A percentile compares a stretch with the other conserved stretches of the same genome.
Conservation (phyloP, 2,113 vertebrate species). For the Oostethus manadensis region DNA sequence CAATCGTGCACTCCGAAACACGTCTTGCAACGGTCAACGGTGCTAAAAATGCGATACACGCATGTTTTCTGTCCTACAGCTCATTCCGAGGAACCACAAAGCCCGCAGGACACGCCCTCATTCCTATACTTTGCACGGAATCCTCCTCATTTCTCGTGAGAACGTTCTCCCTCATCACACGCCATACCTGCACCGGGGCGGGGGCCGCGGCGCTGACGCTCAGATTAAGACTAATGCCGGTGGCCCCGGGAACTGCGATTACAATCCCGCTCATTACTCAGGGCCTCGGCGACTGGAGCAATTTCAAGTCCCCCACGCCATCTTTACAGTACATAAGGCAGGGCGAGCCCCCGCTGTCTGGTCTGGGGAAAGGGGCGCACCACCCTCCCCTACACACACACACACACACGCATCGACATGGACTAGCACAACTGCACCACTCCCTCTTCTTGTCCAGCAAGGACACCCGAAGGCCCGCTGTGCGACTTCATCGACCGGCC, state of each 20-base stretch:
- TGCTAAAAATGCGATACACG: too few relatives aligned
- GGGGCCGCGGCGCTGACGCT: constrained; percentile 39
- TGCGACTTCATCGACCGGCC: constrained; percentile 57
- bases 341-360: constrained; percentile 72
- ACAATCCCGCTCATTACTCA: constrained; percentile 83
- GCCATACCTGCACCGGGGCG: constrained; percentile 71
- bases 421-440: constrained; percentile 30
- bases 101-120: too few relatives aligned
- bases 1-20: too few relatives aligned
- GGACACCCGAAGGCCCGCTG: constrained; percentile 67
- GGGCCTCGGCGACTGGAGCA: constrained; percentile 76
- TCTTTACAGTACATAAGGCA: constrained; percentile 79
- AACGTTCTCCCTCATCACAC: constrained; percentile 68
- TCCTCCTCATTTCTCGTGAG: background rate
- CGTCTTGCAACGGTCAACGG: too few relatives aligned
- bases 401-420: constrained; percentile 15
- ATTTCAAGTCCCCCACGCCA: constrained; percentile 75
- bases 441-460: constrained; percentile 60
- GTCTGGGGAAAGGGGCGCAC: constrained; percentile 52
- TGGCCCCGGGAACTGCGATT: constrained; percentile 80
- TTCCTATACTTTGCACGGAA: background rate
- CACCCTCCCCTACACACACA: constrained; percentile 12
- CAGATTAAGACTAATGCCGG: constrained; percentile 81
- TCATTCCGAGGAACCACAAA: too few relatives aligned
- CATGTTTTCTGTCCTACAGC: too few relatives aligned